These are phyloP conservation scores for Drosophila birchii DNA, from an alignment of 2,888 invertebrate genomes.

Conservation along the genomic window DNA sequence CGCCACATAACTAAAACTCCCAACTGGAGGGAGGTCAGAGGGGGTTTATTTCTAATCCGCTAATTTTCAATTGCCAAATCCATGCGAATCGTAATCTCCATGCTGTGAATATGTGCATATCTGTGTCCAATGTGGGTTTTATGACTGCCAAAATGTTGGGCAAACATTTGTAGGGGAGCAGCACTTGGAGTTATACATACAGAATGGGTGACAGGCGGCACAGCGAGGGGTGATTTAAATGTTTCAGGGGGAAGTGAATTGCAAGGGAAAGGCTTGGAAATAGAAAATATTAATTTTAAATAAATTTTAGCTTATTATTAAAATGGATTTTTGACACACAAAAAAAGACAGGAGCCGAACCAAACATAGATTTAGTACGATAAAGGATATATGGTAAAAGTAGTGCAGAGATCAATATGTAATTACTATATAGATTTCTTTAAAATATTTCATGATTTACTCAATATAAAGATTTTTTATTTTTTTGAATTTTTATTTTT, in stretches of 20 bases:
- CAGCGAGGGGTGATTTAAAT: constrained; percentile 5
- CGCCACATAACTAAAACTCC: constrained; percentile 1
- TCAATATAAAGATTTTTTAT: neutral
- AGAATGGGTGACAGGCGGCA: constrained; percentile 17
- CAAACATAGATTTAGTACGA: neutral
- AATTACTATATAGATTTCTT: neutral
- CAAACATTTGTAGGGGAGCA: constrained; percentile 27
- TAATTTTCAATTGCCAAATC: constrained; percentile 49
- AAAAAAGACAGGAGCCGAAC: neutral
- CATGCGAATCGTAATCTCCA: constrained; percentile 34
- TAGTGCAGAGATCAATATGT: neutral
- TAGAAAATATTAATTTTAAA: neutral
- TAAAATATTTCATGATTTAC: neutral
- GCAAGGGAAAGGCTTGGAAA: neutral
- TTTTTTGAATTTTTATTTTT: neutral
- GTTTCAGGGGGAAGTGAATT: neutral
- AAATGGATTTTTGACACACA: neutral
- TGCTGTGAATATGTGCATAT: constrained; percentile 25
- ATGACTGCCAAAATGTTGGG: constrained; percentile 41
- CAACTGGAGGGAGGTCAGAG: neutral
- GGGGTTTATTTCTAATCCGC: constrained; percentile 27
- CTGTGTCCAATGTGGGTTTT: constrained; percentile 17
- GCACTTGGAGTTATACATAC: constrained; percentile 30
- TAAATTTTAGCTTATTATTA: neutral
- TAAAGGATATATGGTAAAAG: neutral